A percentile compares a stretch with the other conserved stretches of the same genome.
These are phyloP conservation scores for Heterotis niloticus DNA, from an alignment of 2,113 vertebrate genomes.

Conservation along the genomic window DNA sequence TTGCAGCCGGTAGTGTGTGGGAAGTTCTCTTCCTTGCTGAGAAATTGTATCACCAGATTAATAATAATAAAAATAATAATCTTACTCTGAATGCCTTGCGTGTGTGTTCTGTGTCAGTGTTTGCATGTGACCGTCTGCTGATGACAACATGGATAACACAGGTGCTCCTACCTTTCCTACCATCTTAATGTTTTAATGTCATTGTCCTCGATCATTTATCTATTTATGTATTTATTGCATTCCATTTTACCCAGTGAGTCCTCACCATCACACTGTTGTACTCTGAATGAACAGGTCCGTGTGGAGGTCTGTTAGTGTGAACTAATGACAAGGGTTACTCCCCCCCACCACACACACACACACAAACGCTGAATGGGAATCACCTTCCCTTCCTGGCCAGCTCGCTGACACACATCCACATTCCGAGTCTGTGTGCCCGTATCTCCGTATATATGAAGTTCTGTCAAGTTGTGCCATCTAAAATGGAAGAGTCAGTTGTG, in stretches of 20 bases:
- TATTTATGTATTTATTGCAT: neutral
- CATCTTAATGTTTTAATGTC: too few relatives aligned
- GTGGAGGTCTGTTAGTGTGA: too few relatives aligned
- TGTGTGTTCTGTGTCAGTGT: neutral
- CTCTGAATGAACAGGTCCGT: neutral
- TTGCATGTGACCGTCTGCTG: neutral
- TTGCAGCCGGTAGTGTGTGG: neutral
- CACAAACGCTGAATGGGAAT: slow-evolving; percentile 40
- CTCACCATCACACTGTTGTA: neutral
- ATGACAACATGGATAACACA: neutral
- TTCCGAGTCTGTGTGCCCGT: slow-evolving; percentile 47
- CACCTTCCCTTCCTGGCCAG: slow-evolving; percentile 40
- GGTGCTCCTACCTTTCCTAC: neutral
- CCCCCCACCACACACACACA: neutral
- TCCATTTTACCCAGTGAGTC: neutral
- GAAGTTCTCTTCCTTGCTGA: neutral
- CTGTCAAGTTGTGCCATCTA: too few relatives aligned
- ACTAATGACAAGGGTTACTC: neutral
- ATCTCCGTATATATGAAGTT: slow-evolving; percentile 36
- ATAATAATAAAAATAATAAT: too few relatives aligned
- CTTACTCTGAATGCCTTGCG: neutral
- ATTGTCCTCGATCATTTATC: too few relatives aligned
- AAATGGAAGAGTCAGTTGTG: too few relatives aligned
- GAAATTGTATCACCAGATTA: neutral
- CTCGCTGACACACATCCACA: slow-evolving; percentile 40